These are phyloP conservation scores for Ptilonorhynchus violaceus DNA, from an alignment of 2,113 vertebrate species.

Conservation along the genomic window DNA sequence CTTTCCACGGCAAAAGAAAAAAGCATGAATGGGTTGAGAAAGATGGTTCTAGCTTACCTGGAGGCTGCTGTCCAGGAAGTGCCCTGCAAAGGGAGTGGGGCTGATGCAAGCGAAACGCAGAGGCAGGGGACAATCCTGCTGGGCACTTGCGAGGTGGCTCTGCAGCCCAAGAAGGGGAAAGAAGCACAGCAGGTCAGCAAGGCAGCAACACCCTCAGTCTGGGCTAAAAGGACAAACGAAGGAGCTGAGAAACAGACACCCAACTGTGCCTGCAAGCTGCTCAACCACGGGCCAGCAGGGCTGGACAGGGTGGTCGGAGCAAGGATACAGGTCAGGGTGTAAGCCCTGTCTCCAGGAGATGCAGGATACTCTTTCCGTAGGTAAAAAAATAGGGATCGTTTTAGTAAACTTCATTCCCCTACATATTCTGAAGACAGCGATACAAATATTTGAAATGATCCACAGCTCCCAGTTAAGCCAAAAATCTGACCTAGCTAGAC, in stretches of 20 bases:
- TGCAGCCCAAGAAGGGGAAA: neutral
- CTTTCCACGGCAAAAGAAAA: neutral
- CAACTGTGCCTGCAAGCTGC: accelerated
- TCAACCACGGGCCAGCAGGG: accelerated
- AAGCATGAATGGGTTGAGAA: neutral
- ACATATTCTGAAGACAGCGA: neutral
- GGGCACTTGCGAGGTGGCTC: accelerated
- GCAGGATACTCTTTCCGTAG: neutral
- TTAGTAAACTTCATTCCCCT: neutral
- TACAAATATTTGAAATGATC: neutral
- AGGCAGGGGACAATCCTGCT: neutral
- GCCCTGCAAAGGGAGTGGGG: accelerated
- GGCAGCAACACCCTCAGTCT: accelerated
- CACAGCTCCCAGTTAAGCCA: neutral
- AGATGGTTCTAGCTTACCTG: neutral
- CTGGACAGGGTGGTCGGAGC: neutral
- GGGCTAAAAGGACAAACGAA: neutral
- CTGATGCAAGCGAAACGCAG: accelerated
- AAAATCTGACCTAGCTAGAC: neutral
- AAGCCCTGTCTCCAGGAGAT: neutral
- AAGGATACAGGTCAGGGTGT: accelerated
- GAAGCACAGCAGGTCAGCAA: neutral
- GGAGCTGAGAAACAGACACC: neutral
- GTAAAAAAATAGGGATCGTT: neutral
- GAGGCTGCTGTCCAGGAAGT: accelerated